Evolutionary conservation across 2,113 vertebrate species (phyloP).

Genomic region (Mesitornis unicolor): DNA sequence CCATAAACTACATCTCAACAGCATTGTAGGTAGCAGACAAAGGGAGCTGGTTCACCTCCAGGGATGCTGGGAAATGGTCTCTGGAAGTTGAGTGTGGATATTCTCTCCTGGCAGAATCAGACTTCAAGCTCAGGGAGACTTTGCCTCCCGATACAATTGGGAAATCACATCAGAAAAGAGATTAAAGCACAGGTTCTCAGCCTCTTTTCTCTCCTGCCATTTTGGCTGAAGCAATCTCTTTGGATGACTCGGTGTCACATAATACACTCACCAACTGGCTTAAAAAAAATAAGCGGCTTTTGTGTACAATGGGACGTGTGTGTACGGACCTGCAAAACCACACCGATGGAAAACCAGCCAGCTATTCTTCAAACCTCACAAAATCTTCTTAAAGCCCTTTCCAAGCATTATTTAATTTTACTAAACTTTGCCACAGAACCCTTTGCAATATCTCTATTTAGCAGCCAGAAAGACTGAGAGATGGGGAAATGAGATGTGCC

Average conservation of each 20-base stretch:
- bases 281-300: slow-evolving; percentile 25
- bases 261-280: background rate
- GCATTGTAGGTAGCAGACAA: slow-evolving; percentile 6
- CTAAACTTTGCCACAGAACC: background rate
- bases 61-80: slow-evolving; percentile 30
- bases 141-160: slow-evolving; percentile 33
- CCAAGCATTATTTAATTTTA: background rate
- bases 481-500: background rate
- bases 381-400: background rate
- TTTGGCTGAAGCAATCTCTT: slow-evolving; percentile 49
- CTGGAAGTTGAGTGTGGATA: background rate
- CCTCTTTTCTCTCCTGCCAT: slow-evolving; percentile 42
- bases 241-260: slow-evolving; percentile 34
- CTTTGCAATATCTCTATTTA: background rate
- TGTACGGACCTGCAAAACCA: slow-evolving; percentile 50
- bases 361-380: slow-evolving; percentile 30
- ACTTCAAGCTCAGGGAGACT: background rate
- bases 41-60: background rate
- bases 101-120: slow-evolving; percentile 7
- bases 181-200: slow-evolving; percentile 56
- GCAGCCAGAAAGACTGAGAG: background rate
- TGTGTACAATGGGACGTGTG: slow-evolving; percentile 35
- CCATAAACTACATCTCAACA: slow-evolving; percentile 58
- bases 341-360: background rate
- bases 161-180: slow-evolving; percentile 63